Percentiles rank a stretch among this genome's conserved stretches.
phyloP scores from a whole-genome alignment of 2,797 vertebrate species.

The Lutjanus campechanus region DNA sequence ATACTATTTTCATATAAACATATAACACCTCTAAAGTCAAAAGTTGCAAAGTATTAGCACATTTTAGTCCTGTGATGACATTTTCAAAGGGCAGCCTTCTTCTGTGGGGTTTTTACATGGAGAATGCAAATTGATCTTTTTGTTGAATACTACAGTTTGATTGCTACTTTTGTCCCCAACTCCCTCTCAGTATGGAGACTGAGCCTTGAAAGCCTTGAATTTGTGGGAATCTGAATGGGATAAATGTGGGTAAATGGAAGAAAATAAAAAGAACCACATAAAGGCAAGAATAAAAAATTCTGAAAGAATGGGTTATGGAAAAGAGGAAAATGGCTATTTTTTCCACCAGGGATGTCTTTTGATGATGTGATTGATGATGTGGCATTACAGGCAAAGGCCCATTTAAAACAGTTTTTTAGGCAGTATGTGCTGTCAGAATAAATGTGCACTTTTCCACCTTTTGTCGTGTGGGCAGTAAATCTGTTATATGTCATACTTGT shows the following conservation, averaged over 20 bases:
- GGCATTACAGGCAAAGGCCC: neutral
- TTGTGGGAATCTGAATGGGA: conserved; percentile 24
- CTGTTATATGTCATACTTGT: neutral
- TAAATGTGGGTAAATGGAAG: conserved; percentile 30
- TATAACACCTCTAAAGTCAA: neutral
- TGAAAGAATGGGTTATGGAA: conserved; percentile 27
- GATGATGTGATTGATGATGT: conserved; percentile 31
- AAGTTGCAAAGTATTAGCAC: neutral
- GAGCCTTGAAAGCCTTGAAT: conserved; percentile 49
- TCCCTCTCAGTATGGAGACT: conserved; percentile 18
- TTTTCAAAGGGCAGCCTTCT: conserved; percentile 27
- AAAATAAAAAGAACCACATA: conserved; percentile 27
- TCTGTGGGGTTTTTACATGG: conserved; percentile 11
- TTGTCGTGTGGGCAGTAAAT: conserved; percentile 19
- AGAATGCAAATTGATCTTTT: conserved; percentile 28
- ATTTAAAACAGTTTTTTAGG: conserved; percentile 6
- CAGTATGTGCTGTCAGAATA: conserved; percentile 14
- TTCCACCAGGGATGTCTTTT: neutral
- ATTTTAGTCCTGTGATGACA: conserved; percentile 11
- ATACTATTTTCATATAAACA: neutral
- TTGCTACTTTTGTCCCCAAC: conserved; percentile 21
- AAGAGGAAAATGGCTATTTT: conserved; percentile 33
- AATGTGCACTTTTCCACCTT: conserved; percentile 17
- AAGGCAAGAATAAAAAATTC: conserved; percentile 38
- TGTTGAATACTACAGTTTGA: conserved; percentile 24